phyloP scores from a whole-genome alignment of 2,797 vertebrate genomes.

The Caiman crocodilus region DNA sequence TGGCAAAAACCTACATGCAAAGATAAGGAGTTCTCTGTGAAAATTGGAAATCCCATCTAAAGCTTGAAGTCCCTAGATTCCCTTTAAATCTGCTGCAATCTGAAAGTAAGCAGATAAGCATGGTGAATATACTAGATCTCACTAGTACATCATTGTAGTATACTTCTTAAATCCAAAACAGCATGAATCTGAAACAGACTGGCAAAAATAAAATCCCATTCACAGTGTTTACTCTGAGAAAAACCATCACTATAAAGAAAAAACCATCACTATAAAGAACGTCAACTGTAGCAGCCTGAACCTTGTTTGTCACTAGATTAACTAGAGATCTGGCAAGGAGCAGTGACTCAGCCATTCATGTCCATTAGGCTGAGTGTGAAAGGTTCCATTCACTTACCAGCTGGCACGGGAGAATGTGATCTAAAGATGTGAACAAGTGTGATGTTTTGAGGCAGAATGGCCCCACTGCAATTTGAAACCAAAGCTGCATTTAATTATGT shows the following conservation, averaged over 20 bases:
- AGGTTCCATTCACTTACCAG: slow-evolving; percentile 79
- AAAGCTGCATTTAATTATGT: slow-evolving; percentile 81
- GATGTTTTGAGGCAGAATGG: slow-evolving; percentile 37
- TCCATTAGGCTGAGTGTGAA: slow-evolving; percentile 75
- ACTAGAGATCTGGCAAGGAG: slow-evolving; percentile 56
- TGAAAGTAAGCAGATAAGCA: not conserved
- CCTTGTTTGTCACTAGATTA: slow-evolving; percentile 68
- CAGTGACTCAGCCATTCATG: slow-evolving; percentile 59
- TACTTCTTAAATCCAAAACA: slow-evolving; percentile 9
- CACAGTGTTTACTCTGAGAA: slow-evolving; percentile 54
- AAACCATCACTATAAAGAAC: slow-evolving; percentile 54
- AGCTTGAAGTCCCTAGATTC: not conserved
- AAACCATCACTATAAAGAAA: slow-evolving; percentile 61
- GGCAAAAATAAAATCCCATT: slow-evolving; percentile 64
- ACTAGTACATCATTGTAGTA: not conserved
- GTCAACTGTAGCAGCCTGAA: slow-evolving; percentile 59
- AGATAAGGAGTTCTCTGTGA: not conserved
- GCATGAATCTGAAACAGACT: slow-evolving; percentile 42
- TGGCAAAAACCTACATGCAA: not conserved
- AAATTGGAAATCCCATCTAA: not conserved
- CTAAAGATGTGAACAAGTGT: slow-evolving; percentile 71
- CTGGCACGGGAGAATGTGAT: slow-evolving; percentile 74
- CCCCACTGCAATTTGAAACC: slow-evolving; percentile 79
- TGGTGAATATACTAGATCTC: not conserved
- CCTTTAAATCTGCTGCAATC: not conserved